Base-by-base conservation (phyloP, 2,113 vertebrate genomes). In the Harpagus bidentatus region DNA sequence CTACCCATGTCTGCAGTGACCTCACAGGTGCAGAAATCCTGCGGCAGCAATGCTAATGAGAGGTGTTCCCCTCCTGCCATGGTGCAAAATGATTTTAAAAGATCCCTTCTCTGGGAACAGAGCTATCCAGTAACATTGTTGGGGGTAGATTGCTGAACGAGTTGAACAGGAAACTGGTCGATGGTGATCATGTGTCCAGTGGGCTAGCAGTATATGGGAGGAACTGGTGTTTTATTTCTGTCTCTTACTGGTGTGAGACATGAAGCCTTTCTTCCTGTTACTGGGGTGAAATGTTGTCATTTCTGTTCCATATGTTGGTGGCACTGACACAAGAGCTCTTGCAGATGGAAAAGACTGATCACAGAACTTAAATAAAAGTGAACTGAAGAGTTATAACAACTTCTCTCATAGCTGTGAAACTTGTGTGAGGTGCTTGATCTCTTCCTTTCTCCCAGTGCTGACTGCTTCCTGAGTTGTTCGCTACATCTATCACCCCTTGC, bases 341-440 rank as follows among this genome's bases (percentile, higher is more conserved):
- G 91, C 79, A 86, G 90, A 40, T 96, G 94, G 86, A 73, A 67
- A 91, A 86, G 88, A 47, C 82, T 70, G 90, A 80, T 36, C 52
- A 70, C 55, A 78, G 84, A 96, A 56, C 83, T 93, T 53, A 32
- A 97, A 97, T 97, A 97, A 97, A 97, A 78, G 86, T 29, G 63
- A 94, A 86, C 43, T 86, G 81, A 90, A 94, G 89, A 90, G 38
- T 93, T 79, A 32, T 9, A 86, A 48, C 66, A 36, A 32, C 70
- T 59, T 18, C 73, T 94, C 28, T 95, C 34, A 10, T 73, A 52
- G 69, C 74, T 76, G 85, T 90, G 71, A 70, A 80, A 23, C 42
- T 34, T 12, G 45, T 38, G 59, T 40, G 76, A 81, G 55, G 29
- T 42, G 36, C 32, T 45, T 48, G 59, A 1, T 78, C 52, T 89